phyloP scores from a whole-genome alignment of 1,140 invertebrate species.

The Leptinotarsa lineolata region DNA sequence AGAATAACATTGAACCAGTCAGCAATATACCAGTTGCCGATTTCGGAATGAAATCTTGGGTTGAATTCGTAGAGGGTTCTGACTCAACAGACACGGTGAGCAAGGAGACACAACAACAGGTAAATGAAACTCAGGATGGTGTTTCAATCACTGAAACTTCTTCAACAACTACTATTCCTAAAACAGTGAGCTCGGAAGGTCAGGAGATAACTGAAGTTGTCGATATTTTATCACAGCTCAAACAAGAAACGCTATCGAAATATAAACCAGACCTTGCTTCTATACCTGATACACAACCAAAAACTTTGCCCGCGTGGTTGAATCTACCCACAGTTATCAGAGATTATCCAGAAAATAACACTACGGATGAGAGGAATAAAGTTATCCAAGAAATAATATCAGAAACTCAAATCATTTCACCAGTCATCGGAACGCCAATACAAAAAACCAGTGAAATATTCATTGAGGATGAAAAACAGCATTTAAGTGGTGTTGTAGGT shows the following conservation, averaged over 20 bases:
- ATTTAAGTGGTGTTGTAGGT: too few species aligned
- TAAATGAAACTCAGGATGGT: neutral
- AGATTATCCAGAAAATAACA: neutral
- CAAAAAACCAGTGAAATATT: neutral
- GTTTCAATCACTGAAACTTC: neutral
- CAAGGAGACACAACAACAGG: neutral
- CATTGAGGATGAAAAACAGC: neutral
- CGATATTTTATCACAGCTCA: constrained; percentile 17
- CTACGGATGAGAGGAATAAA: neutral
- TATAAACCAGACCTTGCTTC: constrained; percentile 18
- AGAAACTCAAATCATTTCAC: neutral
- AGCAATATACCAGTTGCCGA: neutral
- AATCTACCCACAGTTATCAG: neutral
- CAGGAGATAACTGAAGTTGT: neutral
- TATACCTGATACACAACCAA: constrained; percentile 14
- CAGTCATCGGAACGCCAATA: neutral
- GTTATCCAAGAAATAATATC: neutral
- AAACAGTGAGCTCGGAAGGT: neutral
- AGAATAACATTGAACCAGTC: constrained; percentile 36
- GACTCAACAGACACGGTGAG: neutral
- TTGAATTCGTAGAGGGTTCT: neutral
- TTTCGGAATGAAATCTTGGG: constrained; percentile 37
- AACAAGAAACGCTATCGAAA: constrained; percentile 27
- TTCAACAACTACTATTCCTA: neutral
- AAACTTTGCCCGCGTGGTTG: neutral